Percentiles rank a stretch among this genome's conserved stretches.
These are phyloP conservation scores for Hycleus phaleratus DNA, from an alignment of 1,140 invertebrate genomes.

Conservation along the genomic window DNA sequence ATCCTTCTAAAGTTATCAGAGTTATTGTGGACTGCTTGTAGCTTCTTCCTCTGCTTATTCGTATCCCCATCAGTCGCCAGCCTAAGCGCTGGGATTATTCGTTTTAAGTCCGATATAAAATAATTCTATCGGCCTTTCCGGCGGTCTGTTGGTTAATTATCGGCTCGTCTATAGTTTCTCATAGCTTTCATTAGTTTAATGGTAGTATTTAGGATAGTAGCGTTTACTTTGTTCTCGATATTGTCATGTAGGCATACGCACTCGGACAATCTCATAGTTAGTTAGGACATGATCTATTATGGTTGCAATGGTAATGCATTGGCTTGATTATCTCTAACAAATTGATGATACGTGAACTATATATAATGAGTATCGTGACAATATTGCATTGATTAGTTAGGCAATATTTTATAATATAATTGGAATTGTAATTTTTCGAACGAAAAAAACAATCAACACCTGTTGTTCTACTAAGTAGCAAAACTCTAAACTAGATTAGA, in stretches of 20 bases:
- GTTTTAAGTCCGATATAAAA: slow-evolving; percentile 29
- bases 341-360: no score
- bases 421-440: no score
- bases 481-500: slow-evolving; percentile 14
- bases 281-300: no score
- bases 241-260: no score
- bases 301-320: no score
- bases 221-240: background rate
- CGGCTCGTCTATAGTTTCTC: slow-evolving; percentile 29
- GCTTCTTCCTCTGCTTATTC: no score
- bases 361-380: no score
- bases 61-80: slow-evolving; percentile 6
- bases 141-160: slow-evolving; percentile 36
- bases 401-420: no score
- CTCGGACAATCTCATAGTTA: no score
- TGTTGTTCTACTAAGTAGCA: slow-evolving; percentile 6
- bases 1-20: slow-evolving; percentile 3
- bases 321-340: no score
- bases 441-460: slow-evolving; percentile 3
- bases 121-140: slow-evolving; percentile 29
- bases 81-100: slow-evolving; percentile 29
- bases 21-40: background rate
- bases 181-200: slow-evolving; percentile 32
- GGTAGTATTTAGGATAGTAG: slow-evolving; percentile 3
- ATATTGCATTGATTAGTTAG: no score